Base-by-base conservation (phyloP, 2,797 vertebrate species). In the Platyrinchus mystaceus region DNA sequence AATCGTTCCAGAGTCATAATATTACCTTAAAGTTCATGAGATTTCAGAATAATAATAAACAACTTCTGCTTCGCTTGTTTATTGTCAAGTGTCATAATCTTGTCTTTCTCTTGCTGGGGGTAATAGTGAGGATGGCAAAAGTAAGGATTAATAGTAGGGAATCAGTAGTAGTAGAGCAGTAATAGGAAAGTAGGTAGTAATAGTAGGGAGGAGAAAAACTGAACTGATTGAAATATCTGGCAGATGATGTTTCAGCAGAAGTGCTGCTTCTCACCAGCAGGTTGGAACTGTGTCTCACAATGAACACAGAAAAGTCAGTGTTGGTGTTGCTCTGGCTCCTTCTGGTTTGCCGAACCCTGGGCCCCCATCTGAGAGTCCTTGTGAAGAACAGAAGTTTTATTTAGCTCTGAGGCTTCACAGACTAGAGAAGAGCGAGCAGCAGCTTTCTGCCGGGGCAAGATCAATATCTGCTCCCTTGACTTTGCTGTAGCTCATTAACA, bases 401-500 rank as follows among this genome's bases (percentile, higher is more conserved):
- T 90, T 90, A 52, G 26, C 37, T 83, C 34, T 12, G 22, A 55
- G 64, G 49, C 80, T 87, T 91, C 69, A 20, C 49, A 74, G 87
- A 0, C 14, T 2, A 0, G 30, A 74, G 63, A 80, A 49, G 46
- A 79, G 75, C 0, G 3, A 93, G 59, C 84, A 37, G 81, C 75
- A 15, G 63, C 28, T 59, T 75, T 90, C 60, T 68, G 41, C 52
- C 55, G 89, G 68, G 78, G 20, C 81, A n/a, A 53, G 87, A 83
- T 85, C 84, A 53, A 20, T 47, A 55, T 67, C 58, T 80, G 50
- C 63, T 83, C 30, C 84, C 41, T 36, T 77, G 78, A 37, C 78
- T 87, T 90, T 2, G 4, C 47, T 80, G 73, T 71, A 89, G 87
- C 87, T 92, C 55, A 19, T 85, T 90, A 73, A 60, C 74, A 81